Evolutionary conservation across 2,113 vertebrate species (phyloP), one percentile per base, ranked within the genome.

Genomic region (Tretioscincus oriximinensis): DNA sequence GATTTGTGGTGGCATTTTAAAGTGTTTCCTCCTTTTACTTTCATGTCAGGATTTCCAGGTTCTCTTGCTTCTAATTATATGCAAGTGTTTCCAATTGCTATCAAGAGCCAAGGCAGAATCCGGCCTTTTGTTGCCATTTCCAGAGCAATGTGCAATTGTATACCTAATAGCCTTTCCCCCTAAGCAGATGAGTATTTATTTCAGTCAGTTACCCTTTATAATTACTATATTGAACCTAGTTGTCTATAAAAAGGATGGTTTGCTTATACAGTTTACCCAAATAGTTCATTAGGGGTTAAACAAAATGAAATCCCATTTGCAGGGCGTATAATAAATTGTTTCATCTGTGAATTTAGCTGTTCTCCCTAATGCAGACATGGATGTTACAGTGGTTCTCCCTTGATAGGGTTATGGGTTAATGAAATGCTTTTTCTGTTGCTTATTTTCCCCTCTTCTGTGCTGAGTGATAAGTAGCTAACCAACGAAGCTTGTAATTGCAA

Each of bases 361-460:
- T 98, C 96, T 98, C 95, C 95, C 95, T 97, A 97, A 98, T 97
- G 96, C 96, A 97, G 96, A 97, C 97, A 97, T 96, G 96, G 95
- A 96, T 97, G 97, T 96, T 98, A 97, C 96, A 97, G 96, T 90
- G 93, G 94, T 96, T 95, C 93, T 96, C 95, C 96, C 95, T 96
- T 94, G 94, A 96, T 96, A 97, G 97, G 97, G 96, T 96, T 97
- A 98, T 94, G 96, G 98, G 97, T 99, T 99, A 99, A 99, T 99
- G 97, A 99, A 99, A 99, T 97, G 97, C 96, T 97, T 97, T 97
- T 98, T 98, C 96, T 97, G 96, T 96, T 96, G 96, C 96, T 95
- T 96, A 97, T 98, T 98, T 98, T 96, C 96, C 94, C 96, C 96
- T 97, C 97, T 98, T 97, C 97, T 97, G 96, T 95, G 95, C 97